phyloP scores from a whole-genome alignment of 1,140 invertebrate genomes.

The Cyrtorhinus lividipennis region DNA sequence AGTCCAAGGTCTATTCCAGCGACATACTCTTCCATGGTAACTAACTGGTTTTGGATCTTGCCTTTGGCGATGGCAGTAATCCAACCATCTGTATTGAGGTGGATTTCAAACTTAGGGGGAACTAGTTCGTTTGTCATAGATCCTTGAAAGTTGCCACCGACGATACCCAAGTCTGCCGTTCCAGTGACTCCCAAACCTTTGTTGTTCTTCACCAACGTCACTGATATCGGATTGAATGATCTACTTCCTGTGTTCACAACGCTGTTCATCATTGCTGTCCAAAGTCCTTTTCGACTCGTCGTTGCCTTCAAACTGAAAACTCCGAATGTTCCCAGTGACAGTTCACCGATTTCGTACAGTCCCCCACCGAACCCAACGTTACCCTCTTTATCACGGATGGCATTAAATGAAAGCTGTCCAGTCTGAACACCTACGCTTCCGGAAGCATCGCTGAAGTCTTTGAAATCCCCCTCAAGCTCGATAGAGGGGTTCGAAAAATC shows the following conservation, averaged over 20 bases:
- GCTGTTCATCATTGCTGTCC: not conserved
- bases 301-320: not conserved
- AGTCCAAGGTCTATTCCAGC: not conserved
- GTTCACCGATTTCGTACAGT: not conserved
- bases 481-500: not conserved
- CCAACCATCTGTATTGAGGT: not conserved
- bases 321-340: not conserved
- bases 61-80: not conserved
- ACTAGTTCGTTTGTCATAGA: not conserved
- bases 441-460: not conserved
- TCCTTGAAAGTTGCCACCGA: not conserved
- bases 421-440: not conserved
- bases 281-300: not conserved
- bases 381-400: not conserved
- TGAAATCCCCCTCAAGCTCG: not conserved
- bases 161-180: not conserved
- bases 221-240: not conserved
- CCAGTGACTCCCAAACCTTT: not conserved
- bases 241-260: not conserved
- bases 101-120: not conserved
- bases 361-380: not conserved
- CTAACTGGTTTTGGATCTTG: not conserved
- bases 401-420: not conserved
- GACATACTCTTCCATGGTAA: not conserved
- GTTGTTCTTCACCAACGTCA: not conserved